phyloP scores from a whole-genome alignment of 2,113 vertebrate species.

The Grammomys dolichurus region DNA sequence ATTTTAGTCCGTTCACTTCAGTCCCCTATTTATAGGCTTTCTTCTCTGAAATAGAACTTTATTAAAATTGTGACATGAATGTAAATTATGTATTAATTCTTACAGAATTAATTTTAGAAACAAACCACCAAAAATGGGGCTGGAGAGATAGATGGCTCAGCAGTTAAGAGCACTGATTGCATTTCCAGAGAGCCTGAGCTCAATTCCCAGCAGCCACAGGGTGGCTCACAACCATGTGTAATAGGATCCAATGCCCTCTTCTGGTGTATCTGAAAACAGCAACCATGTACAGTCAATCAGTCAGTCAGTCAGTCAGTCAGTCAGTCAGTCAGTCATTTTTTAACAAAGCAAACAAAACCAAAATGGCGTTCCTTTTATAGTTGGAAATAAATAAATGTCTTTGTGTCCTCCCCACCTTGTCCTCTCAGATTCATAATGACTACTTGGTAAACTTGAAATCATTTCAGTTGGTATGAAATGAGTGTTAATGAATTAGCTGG shows the following conservation, averaged over 20 bases:
- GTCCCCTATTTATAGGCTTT: background rate
- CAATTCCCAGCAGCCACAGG: too few relatives aligned
- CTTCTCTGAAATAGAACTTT: background rate
- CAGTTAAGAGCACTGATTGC: too few relatives aligned
- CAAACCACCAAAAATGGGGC: background rate
- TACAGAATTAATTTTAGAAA: background rate
- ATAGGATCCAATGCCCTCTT: too few relatives aligned
- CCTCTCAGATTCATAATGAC: background rate
- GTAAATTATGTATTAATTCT: slow-evolving; percentile 7
- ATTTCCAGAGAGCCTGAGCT: too few relatives aligned
- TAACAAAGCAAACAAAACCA: too few relatives aligned
- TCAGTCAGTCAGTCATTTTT: too few relatives aligned
- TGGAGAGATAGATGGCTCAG: too few relatives aligned
- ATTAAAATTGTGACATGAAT: background rate
- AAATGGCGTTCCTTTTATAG: background rate
- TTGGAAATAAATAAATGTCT: background rate
- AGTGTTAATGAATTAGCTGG: background rate
- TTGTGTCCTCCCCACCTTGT: too few relatives aligned
- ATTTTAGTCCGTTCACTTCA: background rate
- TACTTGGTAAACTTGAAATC: slow-evolving; percentile 25
- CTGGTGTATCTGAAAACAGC: too few relatives aligned
- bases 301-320: too few relatives aligned
- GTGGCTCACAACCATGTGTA: too few relatives aligned
- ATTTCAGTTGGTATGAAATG: background rate
- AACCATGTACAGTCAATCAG: too few relatives aligned